phyloP scores from a whole-genome alignment of 2,888 invertebrate genomes.

The Falcaria lacertinaria region DNA sequence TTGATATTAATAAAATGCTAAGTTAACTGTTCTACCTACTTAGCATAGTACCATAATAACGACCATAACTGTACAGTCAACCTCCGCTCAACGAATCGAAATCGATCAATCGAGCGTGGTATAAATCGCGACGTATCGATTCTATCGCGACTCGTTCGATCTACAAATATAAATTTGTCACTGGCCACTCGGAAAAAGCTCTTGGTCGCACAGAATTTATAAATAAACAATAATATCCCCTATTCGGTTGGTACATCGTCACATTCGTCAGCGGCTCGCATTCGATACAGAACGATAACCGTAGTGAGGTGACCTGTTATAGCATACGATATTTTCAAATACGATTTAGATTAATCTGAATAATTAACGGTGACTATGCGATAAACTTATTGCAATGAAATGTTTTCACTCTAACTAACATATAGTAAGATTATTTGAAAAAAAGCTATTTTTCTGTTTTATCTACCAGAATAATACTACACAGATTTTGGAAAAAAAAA shows the following conservation, averaged over 20 bases:
- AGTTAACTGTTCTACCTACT: constrained; percentile 12
- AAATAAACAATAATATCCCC: constrained; percentile 75
- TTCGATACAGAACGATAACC: constrained; percentile 55
- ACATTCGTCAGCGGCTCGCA: constrained; percentile 58
- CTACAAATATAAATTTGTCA: constrained; percentile 79
- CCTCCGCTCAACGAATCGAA: constrained; percentile 52
- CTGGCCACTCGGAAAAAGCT: constrained; percentile 62
- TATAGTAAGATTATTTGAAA: too few species aligned
- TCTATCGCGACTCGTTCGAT: constrained; percentile 67
- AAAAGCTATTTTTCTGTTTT: too few species aligned
- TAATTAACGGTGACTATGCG: too few species aligned
- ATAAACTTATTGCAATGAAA: too few species aligned
- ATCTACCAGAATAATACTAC: too few species aligned
- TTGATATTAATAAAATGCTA: not conserved
- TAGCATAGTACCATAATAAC: constrained; percentile 40
- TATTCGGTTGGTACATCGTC: constrained; percentile 60
- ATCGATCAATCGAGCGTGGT: constrained; percentile 67
- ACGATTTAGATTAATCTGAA: constrained; percentile 15
- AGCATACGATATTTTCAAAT: constrained; percentile 22
- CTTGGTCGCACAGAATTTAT: constrained; percentile 56
- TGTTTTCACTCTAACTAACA: too few species aligned
- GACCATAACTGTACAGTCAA: constrained; percentile 39
- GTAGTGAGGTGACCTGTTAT: constrained; percentile 35
- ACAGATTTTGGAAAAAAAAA: too few species aligned
- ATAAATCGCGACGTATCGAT: constrained; percentile 73